Percentiles rank a stretch among this genome's conserved stretches.
phyloP scores from a whole-genome alignment of 2,113 vertebrate species.

The Colius striatus region DNA sequence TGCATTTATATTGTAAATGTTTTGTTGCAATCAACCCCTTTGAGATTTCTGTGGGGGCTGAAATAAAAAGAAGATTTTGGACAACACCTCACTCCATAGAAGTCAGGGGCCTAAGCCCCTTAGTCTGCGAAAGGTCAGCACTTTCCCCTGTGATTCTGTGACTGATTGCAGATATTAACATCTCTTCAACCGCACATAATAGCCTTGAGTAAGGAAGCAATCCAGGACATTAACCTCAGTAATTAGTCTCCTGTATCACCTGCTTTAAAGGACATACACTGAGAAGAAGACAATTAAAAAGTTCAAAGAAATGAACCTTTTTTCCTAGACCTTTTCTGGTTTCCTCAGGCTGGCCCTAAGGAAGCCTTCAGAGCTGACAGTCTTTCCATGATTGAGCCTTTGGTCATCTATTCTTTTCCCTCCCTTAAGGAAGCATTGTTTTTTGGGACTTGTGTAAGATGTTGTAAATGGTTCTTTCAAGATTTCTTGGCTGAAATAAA shows the following conservation, averaged over 20 bases:
- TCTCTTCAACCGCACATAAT: neutral
- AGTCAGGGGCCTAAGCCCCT: neutral
- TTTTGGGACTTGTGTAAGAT: neutral
- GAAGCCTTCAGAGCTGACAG: neutral
- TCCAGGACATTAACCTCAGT: slow-evolving; percentile 9
- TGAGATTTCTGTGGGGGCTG: neutral
- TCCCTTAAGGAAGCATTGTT: neutral
- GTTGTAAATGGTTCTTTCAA: neutral
- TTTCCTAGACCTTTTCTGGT: neutral
- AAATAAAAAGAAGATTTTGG: neutral
- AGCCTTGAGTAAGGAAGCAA: neutral
- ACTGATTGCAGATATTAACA: neutral
- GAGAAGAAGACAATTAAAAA: neutral
- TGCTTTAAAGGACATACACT: neutral
- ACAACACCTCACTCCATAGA: neutral
- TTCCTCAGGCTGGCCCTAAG: neutral
- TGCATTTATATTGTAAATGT: neutral
- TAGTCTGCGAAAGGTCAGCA: neutral
- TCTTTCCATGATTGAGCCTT: neutral
- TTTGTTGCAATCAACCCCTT: neutral
- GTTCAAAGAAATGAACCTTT: neutral
- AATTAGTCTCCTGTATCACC: neutral
- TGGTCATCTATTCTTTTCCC: neutral
- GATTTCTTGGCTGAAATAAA: neutral
- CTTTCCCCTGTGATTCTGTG: neutral